These are phyloP conservation scores for Galaxea fascicularis DNA, from an alignment of 92 coral and sea anemone species.

Conservation along the genomic window DNA sequence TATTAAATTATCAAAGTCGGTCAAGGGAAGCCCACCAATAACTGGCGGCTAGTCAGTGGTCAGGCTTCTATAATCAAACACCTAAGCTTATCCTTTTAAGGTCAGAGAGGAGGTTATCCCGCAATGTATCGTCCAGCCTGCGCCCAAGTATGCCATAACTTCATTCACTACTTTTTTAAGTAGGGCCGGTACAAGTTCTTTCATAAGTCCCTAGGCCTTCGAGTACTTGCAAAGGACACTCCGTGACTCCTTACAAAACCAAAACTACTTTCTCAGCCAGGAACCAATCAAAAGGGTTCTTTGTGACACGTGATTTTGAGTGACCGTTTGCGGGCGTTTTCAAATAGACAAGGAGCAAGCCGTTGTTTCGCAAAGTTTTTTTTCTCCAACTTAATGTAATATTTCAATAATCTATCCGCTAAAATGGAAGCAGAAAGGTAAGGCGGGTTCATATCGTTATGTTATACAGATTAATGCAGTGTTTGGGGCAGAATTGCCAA, in stretches of 20 bases:
- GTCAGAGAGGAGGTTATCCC: too few species aligned
- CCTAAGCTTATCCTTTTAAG: too few species aligned
- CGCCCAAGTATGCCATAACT: too few species aligned
- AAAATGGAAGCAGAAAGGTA: slow-evolving; percentile 70
- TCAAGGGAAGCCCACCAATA: too few species aligned
- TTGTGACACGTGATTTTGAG: slow-evolving; percentile 64
- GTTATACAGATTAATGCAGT: not conserved
- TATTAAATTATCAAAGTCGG: too few species aligned
- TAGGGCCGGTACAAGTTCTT: too few species aligned
- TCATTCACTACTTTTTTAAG: too few species aligned
- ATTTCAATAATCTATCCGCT: not conserved
- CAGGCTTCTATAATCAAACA: too few species aligned
- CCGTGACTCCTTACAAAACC: not conserved
- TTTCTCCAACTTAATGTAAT: not conserved
- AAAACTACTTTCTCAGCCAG: not conserved
- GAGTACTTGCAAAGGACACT: not conserved
- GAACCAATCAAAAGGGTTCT: slow-evolving; percentile 31
- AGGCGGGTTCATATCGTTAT: not conserved
- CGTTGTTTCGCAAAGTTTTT: not conserved
- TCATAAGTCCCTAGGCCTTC: too few species aligned
- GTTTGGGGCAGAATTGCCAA: not conserved
- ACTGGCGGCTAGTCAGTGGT: too few species aligned
- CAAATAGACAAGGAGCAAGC: slow-evolving; percentile 42
- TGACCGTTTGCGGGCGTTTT: slow-evolving; percentile 92
- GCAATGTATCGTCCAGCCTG: too few species aligned